Percentiles rank a stretch among this genome's conserved stretches.
These are phyloP conservation scores for Idaea aversata DNA, from an alignment of 2,888 invertebrate genomes.

Conservation along the genomic window DNA sequence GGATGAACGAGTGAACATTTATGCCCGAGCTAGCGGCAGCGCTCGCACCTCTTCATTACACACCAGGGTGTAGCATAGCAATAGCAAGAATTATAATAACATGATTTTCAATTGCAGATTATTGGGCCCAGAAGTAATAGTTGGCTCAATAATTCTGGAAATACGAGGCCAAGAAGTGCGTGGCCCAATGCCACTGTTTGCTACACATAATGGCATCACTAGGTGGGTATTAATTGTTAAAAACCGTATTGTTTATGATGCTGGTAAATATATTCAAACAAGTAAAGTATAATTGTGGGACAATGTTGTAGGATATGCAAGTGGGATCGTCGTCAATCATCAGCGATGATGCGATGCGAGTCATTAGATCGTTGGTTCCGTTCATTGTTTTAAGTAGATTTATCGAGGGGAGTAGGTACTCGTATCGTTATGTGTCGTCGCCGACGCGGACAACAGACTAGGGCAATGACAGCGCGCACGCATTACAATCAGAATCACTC, in stretches of 20 bases:
- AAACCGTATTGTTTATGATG: neutral
- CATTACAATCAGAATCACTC: slow-evolving; percentile 57
- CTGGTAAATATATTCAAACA: neutral
- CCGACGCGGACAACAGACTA: slow-evolving; percentile 28
- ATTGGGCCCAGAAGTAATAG: neutral
- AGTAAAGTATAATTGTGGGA: neutral
- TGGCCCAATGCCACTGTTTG: neutral
- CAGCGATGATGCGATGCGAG: slow-evolving; percentile 33
- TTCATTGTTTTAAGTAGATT: slow-evolving; percentile 60
- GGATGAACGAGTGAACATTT: slow-evolving; percentile 43
- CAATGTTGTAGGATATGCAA: neutral
- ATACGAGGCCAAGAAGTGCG: neutral
- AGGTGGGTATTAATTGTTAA: neutral
- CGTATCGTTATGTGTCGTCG: slow-evolving; percentile 8
- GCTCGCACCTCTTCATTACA: neutral
- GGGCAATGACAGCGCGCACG: slow-evolving; percentile 68
- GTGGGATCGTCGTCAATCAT: slow-evolving; percentile 14
- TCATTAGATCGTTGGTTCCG: slow-evolving; percentile 54
- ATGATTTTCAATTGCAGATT: neutral
- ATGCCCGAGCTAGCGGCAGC: neutral
- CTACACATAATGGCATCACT: neutral
- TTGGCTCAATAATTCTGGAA: neutral
- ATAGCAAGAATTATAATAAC: neutral
- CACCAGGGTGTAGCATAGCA: neutral
- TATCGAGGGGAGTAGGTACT: slow-evolving; percentile 36